phyloP scores from a whole-genome alignment of 2,888 invertebrate species.

The Acholoe squamosa region DNA sequence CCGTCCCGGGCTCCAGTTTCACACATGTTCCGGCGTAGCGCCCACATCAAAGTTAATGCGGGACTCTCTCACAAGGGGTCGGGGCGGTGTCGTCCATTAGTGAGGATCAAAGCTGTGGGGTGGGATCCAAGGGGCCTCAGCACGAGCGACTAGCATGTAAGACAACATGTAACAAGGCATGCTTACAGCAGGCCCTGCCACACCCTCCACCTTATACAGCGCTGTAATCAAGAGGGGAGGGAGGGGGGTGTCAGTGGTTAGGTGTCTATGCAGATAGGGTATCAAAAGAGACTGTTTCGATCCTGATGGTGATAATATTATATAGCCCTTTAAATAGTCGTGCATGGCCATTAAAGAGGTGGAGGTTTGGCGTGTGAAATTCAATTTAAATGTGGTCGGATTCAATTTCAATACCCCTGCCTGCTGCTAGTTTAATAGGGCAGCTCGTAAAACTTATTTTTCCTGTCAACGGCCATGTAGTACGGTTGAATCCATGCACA shows the following conservation, averaged over 20 bases:
- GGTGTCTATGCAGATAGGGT: no score
- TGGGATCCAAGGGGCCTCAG: background rate
- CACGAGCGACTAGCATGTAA: conserved; percentile 48
- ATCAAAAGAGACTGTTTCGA: no score
- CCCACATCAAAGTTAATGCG: conserved; percentile 56
- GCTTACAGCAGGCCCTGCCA: background rate
- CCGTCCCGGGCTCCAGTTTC: conserved; percentile 46
- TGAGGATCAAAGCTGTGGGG: conserved; percentile 18
- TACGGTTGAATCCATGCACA: no score
- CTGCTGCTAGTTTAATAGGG: no score
- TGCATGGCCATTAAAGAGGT: no score
- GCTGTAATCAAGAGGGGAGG: background rate
- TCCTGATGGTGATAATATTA: no score
- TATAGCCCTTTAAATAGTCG: no score
- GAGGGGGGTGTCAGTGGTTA: background rate
- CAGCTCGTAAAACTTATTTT: no score
- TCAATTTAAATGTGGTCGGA: no score
- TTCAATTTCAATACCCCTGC: no score
- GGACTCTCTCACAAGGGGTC: conserved; percentile 41
- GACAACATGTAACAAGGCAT: conserved; percentile 48
- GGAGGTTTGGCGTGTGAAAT: no score
- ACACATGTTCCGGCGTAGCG: conserved; percentile 29
- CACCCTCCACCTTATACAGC: background rate
- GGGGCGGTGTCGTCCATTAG: conserved; percentile 50
- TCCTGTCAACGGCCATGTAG: no score